Conservation (phyloP, 2,797 vertebrate species). For the Betta splendens region DNA sequence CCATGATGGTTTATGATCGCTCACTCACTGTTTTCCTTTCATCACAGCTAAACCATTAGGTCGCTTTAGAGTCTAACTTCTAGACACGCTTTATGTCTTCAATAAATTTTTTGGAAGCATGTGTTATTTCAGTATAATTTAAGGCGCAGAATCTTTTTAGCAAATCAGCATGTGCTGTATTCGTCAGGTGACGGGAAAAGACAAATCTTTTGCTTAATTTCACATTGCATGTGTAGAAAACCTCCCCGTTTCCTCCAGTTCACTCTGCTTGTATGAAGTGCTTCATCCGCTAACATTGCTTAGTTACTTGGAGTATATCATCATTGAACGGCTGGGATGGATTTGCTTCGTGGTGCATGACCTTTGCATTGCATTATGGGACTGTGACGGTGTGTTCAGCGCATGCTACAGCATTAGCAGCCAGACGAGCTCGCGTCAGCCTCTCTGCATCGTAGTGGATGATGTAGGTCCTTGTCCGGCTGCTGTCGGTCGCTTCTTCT, state of each 20-base stretch:
- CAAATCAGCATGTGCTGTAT: slow-evolving; percentile 34
- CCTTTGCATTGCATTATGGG: slow-evolving; percentile 55
- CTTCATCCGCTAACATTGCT: slow-evolving; percentile 56
- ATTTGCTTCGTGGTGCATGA: slow-evolving; percentile 64
- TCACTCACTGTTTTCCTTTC: slow-evolving; percentile 16
- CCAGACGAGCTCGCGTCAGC: slow-evolving; percentile 32
- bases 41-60: slow-evolving; percentile 8
- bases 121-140: slow-evolving; percentile 24
- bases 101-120: slow-evolving; percentile 37
- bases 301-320: slow-evolving; percentile 72
- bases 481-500: slow-evolving; percentile 45
- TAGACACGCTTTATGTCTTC: slow-evolving; percentile 31
- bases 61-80: neutral
- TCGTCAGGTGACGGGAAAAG: slow-evolving; percentile 51
- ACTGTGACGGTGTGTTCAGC: slow-evolving; percentile 52
- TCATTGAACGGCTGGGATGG: slow-evolving; percentile 44
- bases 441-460: slow-evolving; percentile 31
- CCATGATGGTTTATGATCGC: slow-evolving; percentile 20
- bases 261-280: slow-evolving; percentile 58
- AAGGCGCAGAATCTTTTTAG: slow-evolving; percentile 27
- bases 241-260: slow-evolving; percentile 43
- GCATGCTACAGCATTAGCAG: slow-evolving; percentile 40
- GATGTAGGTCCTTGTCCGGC: slow-evolving; percentile 37
- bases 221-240: slow-evolving; percentile 60
- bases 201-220: slow-evolving; percentile 35